phyloP scores from a whole-genome alignment of 2,888 invertebrate species.

The Alviniconcha strummeri region DNA sequence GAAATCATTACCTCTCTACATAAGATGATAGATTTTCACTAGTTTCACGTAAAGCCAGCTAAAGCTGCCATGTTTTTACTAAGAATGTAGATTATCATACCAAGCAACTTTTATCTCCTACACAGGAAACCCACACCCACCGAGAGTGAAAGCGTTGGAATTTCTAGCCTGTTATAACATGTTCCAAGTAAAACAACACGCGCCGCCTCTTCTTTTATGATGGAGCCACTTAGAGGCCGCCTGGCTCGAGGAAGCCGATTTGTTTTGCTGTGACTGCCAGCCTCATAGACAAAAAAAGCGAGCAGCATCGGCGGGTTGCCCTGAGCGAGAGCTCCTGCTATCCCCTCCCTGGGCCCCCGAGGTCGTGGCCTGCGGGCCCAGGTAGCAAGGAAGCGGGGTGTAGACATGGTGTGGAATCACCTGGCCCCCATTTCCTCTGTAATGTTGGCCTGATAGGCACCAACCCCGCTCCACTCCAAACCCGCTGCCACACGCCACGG shows the following conservation, averaged over 20 bases:
- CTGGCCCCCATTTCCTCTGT: slow-evolving; percentile 12
- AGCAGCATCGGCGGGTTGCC: too few relatives aligned
- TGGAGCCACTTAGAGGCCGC: slow-evolving; percentile 3
- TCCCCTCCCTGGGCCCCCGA: not conserved
- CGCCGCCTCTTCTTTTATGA: not conserved
- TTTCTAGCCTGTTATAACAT: not conserved
- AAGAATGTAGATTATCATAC: slow-evolving; percentile 9
- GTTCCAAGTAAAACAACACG: slow-evolving; percentile 4
- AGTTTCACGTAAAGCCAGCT: too few relatives aligned
- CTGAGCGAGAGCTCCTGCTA: not conserved
- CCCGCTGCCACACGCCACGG: not conserved
- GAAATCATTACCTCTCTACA: too few relatives aligned
- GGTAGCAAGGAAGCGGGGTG: too few relatives aligned
- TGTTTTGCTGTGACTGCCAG: too few relatives aligned
- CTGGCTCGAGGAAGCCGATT: too few relatives aligned
- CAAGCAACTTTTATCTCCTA: not conserved
- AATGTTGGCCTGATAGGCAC: not conserved
- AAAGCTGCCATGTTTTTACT: not conserved
- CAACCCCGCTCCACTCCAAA: not conserved
- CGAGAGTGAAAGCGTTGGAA: not conserved
- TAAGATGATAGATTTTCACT: too few relatives aligned
- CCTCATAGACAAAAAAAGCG: too few relatives aligned
- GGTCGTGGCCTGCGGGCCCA: too few relatives aligned
- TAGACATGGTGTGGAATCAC: not conserved
- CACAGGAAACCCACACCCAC: not conserved